phyloP scores from a whole-genome alignment of 2,797 vertebrate species.

The Esox masquinongy region DNA sequence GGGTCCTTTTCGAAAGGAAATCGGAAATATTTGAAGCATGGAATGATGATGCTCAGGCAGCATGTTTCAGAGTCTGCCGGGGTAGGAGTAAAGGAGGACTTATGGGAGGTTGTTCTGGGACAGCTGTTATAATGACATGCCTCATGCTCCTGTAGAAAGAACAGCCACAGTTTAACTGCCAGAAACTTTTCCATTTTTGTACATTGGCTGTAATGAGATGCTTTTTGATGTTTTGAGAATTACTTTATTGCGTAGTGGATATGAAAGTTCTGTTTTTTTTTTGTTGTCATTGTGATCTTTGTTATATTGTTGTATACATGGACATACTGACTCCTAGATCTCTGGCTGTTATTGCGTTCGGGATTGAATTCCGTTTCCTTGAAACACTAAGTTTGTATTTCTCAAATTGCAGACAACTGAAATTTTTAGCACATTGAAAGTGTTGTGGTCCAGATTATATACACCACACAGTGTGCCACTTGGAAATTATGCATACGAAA shows the following conservation, averaged over 20 bases:
- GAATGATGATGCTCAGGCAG: neutral
- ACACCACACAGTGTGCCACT: neutral
- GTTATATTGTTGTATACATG: neutral
- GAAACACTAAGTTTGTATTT: neutral
- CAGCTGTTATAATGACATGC: slow-evolving; percentile 23
- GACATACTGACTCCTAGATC: neutral
- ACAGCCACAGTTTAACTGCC: slow-evolving; percentile 35
- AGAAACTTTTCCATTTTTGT: slow-evolving; percentile 42
- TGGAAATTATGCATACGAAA: neutral
- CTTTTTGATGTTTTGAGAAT: slow-evolving; percentile 34
- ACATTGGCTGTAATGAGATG: slow-evolving; percentile 51
- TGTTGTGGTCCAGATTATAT: no score
- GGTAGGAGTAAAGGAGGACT: no score
- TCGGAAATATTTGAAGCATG: neutral
- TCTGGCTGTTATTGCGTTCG: neutral
- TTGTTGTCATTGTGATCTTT: neutral
- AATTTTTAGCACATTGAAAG: neutral
- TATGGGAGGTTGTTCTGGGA: neutral
- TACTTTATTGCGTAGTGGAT: neutral
- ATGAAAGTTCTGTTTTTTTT: neutral
- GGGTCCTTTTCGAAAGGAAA: neutral
- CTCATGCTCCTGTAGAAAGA: slow-evolving; percentile 41
- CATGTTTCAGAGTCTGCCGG: neutral
- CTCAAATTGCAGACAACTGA: neutral
- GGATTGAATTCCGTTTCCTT: neutral